Evolutionary conservation across 2,797 vertebrate genomes (phyloP).

Genomic region (Muraenolepis orangiensis): DNA sequence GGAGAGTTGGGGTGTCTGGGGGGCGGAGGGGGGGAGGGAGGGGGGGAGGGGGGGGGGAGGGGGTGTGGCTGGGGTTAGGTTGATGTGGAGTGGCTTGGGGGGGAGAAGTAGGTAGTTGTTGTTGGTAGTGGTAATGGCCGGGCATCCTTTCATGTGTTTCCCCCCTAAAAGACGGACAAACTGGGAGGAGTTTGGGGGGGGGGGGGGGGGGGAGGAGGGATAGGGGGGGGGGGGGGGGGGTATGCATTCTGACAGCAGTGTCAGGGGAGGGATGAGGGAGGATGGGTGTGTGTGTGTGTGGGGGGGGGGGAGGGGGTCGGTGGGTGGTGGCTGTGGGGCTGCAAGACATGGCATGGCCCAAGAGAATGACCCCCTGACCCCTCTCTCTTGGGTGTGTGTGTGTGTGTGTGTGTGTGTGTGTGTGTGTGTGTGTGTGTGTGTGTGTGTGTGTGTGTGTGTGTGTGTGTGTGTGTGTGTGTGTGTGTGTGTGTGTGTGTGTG

Average conservation of each 20-base stretch:
- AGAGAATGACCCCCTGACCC: slow-evolving; percentile 64
- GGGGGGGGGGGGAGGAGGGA: slow-evolving; percentile 3
- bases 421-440: background rate
- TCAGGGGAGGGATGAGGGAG: slow-evolving; percentile 32
- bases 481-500: background rate
- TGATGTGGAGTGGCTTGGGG: no score
- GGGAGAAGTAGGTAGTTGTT: background rate
- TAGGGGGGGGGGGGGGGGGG: slow-evolving; percentile 26
- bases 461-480: background rate
- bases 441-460: background rate
- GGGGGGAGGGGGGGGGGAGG: slow-evolving; percentile 28
- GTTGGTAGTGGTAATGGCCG: slow-evolving; percentile 50
- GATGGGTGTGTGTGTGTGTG: no score
- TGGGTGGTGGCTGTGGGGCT: slow-evolving; percentile 56
- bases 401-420: background rate
- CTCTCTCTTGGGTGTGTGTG: slow-evolving; percentile 33
- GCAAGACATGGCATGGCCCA: slow-evolving; percentile 60
- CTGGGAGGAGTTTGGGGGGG: no score
- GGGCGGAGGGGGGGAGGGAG: slow-evolving; percentile 32
- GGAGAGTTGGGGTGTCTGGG: slow-evolving; percentile 21
- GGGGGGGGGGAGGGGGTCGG: slow-evolving; percentile 15
- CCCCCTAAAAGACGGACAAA: no score
- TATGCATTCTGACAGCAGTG: slow-evolving; percentile 54
- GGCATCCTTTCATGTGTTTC: slow-evolving; percentile 52
- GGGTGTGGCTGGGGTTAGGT: no score